Evolutionary conservation across 1,140 invertebrate genomes (phyloP), one percentile per base, ranked within the genome.

Genomic region (Phenacoccus solenopsis): DNA sequence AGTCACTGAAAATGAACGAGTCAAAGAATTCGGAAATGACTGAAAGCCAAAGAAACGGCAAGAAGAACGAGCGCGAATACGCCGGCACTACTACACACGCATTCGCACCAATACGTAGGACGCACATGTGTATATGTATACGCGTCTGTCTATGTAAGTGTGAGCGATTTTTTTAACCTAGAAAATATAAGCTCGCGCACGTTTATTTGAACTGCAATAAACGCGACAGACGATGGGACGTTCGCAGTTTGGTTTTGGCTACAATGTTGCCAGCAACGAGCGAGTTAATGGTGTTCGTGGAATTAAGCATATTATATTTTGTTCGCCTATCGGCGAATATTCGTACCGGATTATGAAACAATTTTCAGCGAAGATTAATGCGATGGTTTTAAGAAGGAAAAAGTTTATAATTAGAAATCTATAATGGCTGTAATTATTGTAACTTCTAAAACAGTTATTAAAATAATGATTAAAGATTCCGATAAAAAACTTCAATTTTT

Each of bases 121-220:
- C 16, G 5, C 5, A n/a, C 38, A n/a, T 49, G 5, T n/a, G 38
- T 32, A n/a, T 49, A n/a, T 49, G 38, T 49, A 9, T 49, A n/a
- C 5, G 30, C 30, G 30, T 32, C 5, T 7, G 13, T 5, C 30
- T 32, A 32, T 49, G 38, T 49, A 49, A n/a, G 5, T 9, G 38
- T 49, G 38, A 49, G 38, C 38, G 38, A 49, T 49, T 49, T 49
- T 49, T 49, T 49, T 49, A 49, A 49, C 38, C 38, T 49, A 49
- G 4, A 49, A 49, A 49, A 16, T n/a, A 49, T n/a, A 5, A 49
- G 16, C 38, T 49, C 38, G 38, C 38, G 38, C 38, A 49, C 16
- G 4, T 49, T 49, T 32, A 32, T 16, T 2, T 49, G 16, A 10
- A 49, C 38, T 9, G 38, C n/a, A n/a, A n/a, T n/a, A n/a, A n/a